Conservation (phyloP, 2,797 vertebrate species). For the Ciconia nigra region DNA sequence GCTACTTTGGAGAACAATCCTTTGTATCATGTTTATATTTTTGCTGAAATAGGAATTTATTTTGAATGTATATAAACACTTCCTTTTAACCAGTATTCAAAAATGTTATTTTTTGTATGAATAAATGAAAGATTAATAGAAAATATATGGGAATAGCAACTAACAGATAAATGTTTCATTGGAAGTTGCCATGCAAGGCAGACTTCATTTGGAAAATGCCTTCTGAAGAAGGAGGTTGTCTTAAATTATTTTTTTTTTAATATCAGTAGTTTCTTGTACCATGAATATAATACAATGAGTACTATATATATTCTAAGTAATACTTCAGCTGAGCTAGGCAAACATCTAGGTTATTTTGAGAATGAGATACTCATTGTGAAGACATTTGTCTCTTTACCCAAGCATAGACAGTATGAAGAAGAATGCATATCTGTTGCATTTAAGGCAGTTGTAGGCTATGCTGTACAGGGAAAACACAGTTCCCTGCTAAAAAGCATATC, state of each 20-base stretch:
- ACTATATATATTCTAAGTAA: background rate
- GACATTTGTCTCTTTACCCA: background rate
- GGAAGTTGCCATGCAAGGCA: background rate
- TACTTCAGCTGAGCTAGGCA: background rate
- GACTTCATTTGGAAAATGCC: background rate
- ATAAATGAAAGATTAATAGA: constrained; percentile 2
- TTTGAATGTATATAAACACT: background rate
- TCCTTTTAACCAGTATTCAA: background rate
- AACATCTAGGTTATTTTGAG: background rate
- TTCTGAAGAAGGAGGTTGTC: background rate
- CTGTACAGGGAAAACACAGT: background rate
- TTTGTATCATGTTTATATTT: background rate
- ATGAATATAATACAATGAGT: background rate
- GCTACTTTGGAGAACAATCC: background rate
- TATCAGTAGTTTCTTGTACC: background rate
- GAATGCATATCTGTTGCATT: background rate
- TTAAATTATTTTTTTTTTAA: background rate
- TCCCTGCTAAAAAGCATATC: background rate
- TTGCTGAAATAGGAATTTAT: background rate
- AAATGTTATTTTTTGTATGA: background rate
- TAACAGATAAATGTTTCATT: constrained; percentile 14
- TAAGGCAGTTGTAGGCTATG: background rate
- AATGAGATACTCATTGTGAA: background rate
- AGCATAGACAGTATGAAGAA: background rate
- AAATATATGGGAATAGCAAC: background rate